A percentile compares a stretch with the other conserved stretches of the same genome.
These are phyloP conservation scores for Orientallactaga sibirica DNA, from an alignment of 2,797 vertebrate genomes.

Conservation along the genomic window DNA sequence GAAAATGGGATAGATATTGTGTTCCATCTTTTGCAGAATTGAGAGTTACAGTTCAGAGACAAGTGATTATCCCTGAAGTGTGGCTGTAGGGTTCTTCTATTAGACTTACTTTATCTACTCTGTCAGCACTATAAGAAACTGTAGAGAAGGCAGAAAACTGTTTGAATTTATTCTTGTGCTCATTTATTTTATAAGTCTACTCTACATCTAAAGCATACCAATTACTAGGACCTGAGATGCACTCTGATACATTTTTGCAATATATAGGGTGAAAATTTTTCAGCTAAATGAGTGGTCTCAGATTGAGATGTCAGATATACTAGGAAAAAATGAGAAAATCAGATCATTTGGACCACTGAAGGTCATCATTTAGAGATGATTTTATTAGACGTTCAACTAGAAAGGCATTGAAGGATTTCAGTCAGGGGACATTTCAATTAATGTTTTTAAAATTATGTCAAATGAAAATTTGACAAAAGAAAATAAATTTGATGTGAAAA, in stretches of 20 bases:
- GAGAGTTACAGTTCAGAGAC: background rate
- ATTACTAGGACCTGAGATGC: background rate
- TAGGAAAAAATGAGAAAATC: constrained; percentile 27
- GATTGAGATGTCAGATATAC: background rate
- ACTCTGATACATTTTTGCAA: background rate
- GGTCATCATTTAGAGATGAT: background rate
- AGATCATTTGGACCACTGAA: background rate
- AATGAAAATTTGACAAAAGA: background rate
- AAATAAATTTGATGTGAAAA: background rate
- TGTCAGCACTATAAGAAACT: background rate
- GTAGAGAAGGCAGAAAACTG: background rate
- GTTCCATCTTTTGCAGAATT: background rate
- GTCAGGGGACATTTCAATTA: background rate
- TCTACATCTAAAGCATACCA: background rate
- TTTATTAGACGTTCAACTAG: constrained; percentile 19
- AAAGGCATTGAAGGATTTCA: background rate
- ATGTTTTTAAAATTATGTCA: background rate
- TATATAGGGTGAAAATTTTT: background rate
- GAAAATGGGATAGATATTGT: background rate
- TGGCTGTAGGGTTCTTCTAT: background rate
- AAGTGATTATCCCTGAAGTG: constrained; percentile 20
- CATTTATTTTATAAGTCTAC: background rate
- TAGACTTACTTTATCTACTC: background rate
- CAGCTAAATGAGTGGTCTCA: constrained; percentile 2
- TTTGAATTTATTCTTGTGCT: background rate